Conservation (phyloP, 2,113 vertebrate genomes). For the Bufo gargarizans region DNA sequence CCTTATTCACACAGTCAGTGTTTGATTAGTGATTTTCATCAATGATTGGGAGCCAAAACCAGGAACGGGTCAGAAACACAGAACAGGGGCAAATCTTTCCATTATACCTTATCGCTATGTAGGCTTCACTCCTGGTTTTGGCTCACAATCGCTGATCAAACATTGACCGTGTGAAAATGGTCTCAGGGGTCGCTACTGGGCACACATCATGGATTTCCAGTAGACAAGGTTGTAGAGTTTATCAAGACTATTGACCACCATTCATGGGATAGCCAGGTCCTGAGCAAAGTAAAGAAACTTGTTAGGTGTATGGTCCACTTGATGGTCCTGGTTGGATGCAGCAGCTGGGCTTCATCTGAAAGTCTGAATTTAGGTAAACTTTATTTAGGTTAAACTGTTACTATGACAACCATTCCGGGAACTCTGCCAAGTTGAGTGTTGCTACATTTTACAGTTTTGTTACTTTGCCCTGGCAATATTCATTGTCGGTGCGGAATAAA, state of each 20-base stretch:
- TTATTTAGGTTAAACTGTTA: neutral
- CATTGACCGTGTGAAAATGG: too few relatives aligned
- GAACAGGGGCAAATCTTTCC: too few relatives aligned
- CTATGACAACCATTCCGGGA: conserved; percentile 5
- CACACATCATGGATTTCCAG: too few relatives aligned
- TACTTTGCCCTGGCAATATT: conserved; percentile 17
- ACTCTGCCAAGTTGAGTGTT: conserved; percentile 2
- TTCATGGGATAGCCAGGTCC: neutral
- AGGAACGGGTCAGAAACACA: too few relatives aligned
- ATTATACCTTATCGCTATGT: too few relatives aligned
- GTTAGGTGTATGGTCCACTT: neutral
- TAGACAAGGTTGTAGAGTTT: neutral
- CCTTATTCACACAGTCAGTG: too few relatives aligned
- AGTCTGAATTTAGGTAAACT: neutral
- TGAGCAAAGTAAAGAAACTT: neutral
- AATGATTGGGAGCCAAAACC: too few relatives aligned
- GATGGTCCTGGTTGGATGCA: neutral
- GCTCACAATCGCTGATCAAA: too few relatives aligned
- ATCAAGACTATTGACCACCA: neutral
- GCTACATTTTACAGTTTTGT: conserved; percentile 37
- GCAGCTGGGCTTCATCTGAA: neutral
- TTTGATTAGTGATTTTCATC: too few relatives aligned
- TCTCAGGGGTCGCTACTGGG: too few relatives aligned
- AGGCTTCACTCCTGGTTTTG: too few relatives aligned
- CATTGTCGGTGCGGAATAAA: neutral